A percentile compares a stretch with the other conserved stretches of the same genome.
Evolutionary conservation across 2,888 invertebrate genomes (phyloP).

Genomic region (Oeneis ivallda): DNA sequence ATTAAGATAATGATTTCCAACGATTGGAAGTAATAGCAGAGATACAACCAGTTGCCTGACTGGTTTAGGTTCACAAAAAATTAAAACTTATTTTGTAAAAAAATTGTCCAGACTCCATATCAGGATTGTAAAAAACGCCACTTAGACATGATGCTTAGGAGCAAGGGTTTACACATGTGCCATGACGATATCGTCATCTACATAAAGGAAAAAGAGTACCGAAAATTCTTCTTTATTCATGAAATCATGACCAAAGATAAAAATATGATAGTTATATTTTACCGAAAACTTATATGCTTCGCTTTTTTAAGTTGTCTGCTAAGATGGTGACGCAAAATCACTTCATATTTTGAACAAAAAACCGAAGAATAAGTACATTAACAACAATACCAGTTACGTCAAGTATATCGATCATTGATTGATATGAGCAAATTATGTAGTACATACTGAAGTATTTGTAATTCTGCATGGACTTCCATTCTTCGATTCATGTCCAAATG

Average conservation of each 20-base stretch:
- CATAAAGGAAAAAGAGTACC: background rate
- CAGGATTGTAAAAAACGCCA: background rate
- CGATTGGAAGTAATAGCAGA: conserved; percentile 38
- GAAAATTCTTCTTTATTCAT: background rate
- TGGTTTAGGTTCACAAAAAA: conserved; percentile 12
- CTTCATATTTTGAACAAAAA: conserved; percentile 48
- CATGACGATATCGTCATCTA: background rate
- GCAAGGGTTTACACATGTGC: background rate
- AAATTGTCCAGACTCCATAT: background rate
- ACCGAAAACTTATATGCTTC: background rate
- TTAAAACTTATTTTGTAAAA: background rate
- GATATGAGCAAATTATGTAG: conserved; percentile 37
- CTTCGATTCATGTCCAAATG: conserved; percentile 38
- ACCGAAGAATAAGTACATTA: conserved; percentile 38
- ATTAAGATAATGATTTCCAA: conserved; percentile 36
- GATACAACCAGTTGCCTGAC: conserved; percentile 21
- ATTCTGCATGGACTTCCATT: conserved; percentile 11
- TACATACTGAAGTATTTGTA: conserved; percentile 25
- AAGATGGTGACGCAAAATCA: conserved; percentile 30
- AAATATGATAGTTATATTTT: background rate
- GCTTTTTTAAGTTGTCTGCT: background rate
- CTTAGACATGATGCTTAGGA: background rate
- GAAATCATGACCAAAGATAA: background rate
- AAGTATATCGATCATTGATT: conserved; percentile 50
- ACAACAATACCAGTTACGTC: conserved; percentile 54